These are phyloP conservation scores for Bombus pyrosoma DNA, from an alignment of 1,140 invertebrate species.

Conservation along the genomic window DNA sequence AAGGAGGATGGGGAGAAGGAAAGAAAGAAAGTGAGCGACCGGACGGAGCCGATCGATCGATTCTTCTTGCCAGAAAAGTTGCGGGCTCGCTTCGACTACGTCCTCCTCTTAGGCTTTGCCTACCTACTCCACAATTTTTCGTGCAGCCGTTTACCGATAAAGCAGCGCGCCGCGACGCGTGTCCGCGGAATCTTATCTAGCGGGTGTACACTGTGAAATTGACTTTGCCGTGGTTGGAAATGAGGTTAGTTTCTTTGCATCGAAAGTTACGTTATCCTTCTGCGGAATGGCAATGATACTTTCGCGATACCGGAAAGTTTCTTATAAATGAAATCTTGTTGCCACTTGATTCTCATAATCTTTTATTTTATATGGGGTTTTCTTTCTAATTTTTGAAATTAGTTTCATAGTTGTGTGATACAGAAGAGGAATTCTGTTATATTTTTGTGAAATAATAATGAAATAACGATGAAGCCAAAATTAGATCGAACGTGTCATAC, in stretches of 20 bases:
- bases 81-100: not conserved
- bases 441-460: no score
- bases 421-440: no score
- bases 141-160: not conserved
- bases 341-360: no score
- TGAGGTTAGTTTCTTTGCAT: not conserved
- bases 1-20: not conserved
- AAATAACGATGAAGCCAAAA: no score
- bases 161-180: not conserved
- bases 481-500: no score
- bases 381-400: no score
- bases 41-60: conserved; percentile 61
- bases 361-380: no score
- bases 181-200: conserved; percentile 35
- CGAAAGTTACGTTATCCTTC: not conserved
- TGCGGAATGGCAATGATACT: not conserved
- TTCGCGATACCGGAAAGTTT: no score
- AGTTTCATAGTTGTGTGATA: no score
- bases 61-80: conserved; percentile 53
- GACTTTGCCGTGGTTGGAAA: not conserved
- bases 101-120: not conserved
- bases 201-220: not conserved
- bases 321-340: no score
- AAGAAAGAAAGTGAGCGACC: conserved; percentile 46
- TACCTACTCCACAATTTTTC: conserved; percentile 11